Conservation (phyloP, 1,140 invertebrate genomes). For the Meloidogyne chitwoodi region DNA sequence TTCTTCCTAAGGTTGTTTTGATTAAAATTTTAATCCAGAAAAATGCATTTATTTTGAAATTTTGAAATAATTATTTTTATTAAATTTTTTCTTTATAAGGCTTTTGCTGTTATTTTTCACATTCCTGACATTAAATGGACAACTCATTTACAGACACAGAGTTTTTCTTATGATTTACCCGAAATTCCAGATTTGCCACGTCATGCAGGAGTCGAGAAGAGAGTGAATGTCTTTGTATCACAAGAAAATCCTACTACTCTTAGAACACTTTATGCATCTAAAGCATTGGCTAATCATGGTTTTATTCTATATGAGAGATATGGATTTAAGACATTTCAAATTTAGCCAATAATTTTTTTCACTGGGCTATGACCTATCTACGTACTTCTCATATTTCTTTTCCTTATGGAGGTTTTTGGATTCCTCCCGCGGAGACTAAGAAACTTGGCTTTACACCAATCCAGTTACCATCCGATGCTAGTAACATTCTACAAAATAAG, state of each 20-base stretch:
- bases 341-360: conserved; percentile 27
- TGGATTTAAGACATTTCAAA: not conserved
- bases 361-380: conserved; percentile 32
- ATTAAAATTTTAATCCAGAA: no score
- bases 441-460: conserved; percentile 12
- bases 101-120: conserved; percentile 25
- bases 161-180: not conserved
- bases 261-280: not conserved
- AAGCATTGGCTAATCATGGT: not conserved
- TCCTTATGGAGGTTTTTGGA: conserved; percentile 38
- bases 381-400: conserved; percentile 14
- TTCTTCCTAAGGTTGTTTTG: not conserved
- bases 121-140: conserved; percentile 24
- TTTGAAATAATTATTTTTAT: not conserved
- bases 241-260: conserved; percentile 9
- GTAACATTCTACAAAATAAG: conserved; percentile 23
- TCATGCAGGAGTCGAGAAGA: not conserved
- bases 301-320: not conserved
- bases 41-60: no score
- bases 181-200: not conserved
- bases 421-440: conserved; percentile 9
- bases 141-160: not conserved
- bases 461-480: conserved; percentile 13
- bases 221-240: conserved; percentile 13
- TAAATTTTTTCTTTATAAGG: not conserved